Conservation (phyloP, 2,113 vertebrate genomes). For the Hyperopisus bebe region DNA sequence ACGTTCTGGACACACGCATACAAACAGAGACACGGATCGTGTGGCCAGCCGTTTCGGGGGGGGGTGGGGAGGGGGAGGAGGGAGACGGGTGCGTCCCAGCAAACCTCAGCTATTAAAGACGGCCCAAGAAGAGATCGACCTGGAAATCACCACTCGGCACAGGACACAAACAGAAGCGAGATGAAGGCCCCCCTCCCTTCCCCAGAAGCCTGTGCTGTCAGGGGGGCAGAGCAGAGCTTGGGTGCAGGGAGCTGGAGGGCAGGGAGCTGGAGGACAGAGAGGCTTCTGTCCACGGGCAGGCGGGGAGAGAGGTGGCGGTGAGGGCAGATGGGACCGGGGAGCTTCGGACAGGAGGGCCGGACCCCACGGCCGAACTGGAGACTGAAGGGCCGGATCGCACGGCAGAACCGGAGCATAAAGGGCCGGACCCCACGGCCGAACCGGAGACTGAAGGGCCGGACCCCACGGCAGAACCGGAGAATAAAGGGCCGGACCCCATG, state of each 20-base stretch:
- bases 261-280: background rate
- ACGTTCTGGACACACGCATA: conserved; percentile 69
- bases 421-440: background rate
- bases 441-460: background rate
- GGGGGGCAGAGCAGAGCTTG: background rate
- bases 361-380: background rate
- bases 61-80: background rate
- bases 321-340: background rate
- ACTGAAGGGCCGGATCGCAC: background rate
- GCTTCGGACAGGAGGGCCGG: background rate
- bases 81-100: background rate
- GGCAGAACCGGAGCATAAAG: accelerated
- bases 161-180: background rate
- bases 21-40: conserved; percentile 30
- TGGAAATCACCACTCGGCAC: background rate
- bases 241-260: background rate
- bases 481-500: too few relatives aligned
- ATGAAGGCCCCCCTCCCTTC: background rate
- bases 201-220: background rate
- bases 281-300: background rate
- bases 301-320: background rate
- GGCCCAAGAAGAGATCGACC: background rate
- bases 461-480: background rate
- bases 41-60: background rate
- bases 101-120: background rate